A percentile compares a stretch with the other conserved stretches of the same genome.
These are phyloP conservation scores for Osmerus eperlanus DNA, from an alignment of 2,113 vertebrate species.

Conservation along the genomic window DNA sequence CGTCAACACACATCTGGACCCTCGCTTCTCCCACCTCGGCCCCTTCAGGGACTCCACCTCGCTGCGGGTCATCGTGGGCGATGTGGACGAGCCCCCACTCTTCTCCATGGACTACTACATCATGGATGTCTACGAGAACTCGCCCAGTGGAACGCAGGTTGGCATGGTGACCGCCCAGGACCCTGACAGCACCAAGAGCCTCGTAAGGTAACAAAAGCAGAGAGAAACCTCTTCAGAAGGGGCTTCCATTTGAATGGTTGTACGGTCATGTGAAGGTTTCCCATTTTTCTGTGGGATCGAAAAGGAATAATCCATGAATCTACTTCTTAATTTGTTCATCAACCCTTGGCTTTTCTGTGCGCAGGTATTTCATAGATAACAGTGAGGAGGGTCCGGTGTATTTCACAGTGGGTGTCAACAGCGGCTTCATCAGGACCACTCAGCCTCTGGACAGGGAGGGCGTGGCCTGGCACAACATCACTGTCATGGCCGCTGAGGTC, in stretches of 20 bases:
- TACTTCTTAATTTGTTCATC: no score
- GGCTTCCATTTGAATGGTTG: no score
- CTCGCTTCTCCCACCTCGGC: constrained; percentile 89
- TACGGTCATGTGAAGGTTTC: no score
- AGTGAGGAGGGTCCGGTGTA: constrained; percentile 72
- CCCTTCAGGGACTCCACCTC: constrained; percentile 91
- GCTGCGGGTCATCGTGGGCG: constrained; percentile 90
- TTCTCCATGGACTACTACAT: constrained; percentile 90
- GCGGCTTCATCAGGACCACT: constrained; percentile 84
- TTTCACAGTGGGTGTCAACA: constrained; percentile 86
- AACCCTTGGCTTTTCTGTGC: neutral
- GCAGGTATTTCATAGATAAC: constrained; percentile 86
- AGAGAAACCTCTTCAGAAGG: no score
- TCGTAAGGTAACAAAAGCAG: constrained; percentile 78
- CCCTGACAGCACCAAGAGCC: constrained; percentile 85
- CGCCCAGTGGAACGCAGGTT: constrained; percentile 80
- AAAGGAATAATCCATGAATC: no score
- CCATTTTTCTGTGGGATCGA: no score
- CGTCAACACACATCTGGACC: constrained; percentile 89
- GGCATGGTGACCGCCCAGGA: constrained; percentile 91
- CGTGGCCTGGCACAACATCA: constrained; percentile 90
- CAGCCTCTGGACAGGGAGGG: constrained; percentile 88
- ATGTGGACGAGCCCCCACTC: constrained; percentile 90
- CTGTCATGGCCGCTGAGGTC: constrained; percentile 88
- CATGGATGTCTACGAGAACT: constrained; percentile 94